Evolutionary conservation across 2,797 vertebrate species (phyloP).

Genomic region (Austrolebias charrua): DNA sequence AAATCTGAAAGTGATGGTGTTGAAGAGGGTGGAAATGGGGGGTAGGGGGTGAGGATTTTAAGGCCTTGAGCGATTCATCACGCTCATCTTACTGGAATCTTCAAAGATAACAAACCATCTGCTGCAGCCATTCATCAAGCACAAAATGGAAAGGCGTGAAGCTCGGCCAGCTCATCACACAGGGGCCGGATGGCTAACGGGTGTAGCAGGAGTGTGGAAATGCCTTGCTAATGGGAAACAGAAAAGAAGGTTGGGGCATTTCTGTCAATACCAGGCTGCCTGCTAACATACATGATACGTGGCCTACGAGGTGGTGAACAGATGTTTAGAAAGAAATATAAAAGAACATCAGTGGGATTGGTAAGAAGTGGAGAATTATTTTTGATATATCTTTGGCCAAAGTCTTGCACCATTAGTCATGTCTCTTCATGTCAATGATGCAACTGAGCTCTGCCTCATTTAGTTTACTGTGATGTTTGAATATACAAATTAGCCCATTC

Average conservation of each 20-base stretch:
- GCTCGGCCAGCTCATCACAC: slow-evolving; percentile 81
- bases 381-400: background rate
- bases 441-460: background rate
- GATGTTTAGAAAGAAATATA: slow-evolving; percentile 10
- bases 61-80: slow-evolving; percentile 88
- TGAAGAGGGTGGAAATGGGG: slow-evolving; percentile 1
- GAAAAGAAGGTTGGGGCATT: slow-evolving; percentile 54
- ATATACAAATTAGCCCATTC: background rate
- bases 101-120: slow-evolving; percentile 95
- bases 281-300: slow-evolving; percentile 55
- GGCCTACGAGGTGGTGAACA: slow-evolving; percentile 15
- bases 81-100: slow-evolving; percentile 87
- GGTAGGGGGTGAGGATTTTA: slow-evolving; percentile 17
- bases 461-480: background rate
- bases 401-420: background rate
- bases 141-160: slow-evolving; percentile 87
- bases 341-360: background rate
- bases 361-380: no score
- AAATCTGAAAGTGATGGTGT: slow-evolving; percentile 27
- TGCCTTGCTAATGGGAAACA: slow-evolving; percentile 85
- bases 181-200: slow-evolving; percentile 82
- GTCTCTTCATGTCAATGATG: background rate
- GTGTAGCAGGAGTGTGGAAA: slow-evolving; percentile 81
- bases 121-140: slow-evolving; percentile 90
- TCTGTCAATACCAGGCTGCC: slow-evolving; percentile 43